Evolutionary conservation across 1,140 invertebrate genomes (phyloP).

Genomic region (Arion vulgaris): DNA sequence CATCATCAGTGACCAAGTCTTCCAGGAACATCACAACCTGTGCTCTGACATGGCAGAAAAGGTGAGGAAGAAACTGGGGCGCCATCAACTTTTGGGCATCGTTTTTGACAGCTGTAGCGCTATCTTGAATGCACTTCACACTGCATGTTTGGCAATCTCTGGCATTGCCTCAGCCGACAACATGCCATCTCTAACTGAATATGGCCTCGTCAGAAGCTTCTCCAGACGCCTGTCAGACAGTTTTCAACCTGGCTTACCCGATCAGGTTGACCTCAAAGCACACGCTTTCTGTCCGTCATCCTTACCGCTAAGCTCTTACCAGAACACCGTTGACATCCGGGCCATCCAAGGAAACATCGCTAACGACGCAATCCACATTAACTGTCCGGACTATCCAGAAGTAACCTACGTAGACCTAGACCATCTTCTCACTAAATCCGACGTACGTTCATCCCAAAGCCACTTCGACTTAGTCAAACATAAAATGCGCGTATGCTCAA

Average conservation of each 20-base stretch:
- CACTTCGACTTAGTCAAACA: constrained; percentile 42
- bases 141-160: constrained; percentile 32
- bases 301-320: constrained; percentile 40
- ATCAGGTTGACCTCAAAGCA: constrained; percentile 37
- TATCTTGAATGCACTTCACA: constrained; percentile 42
- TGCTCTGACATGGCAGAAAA: constrained; percentile 44
- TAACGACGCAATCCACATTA: constrained; percentile 43
- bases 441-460: neutral
- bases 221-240: constrained; percentile 28
- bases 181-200: constrained; percentile 22
- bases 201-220: constrained; percentile 12
- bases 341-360: constrained; percentile 8
- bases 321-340: constrained; percentile 35
- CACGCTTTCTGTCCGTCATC: constrained; percentile 46
- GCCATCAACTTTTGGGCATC: constrained; percentile 22
- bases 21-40: constrained; percentile 35
- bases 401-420: constrained; percentile 46
- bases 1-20: constrained; percentile 31
- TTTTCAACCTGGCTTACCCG: constrained; percentile 25
- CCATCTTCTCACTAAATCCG: constrained; percentile 23
- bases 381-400: constrained; percentile 46
- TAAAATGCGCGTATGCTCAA: constrained; percentile 42
- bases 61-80: constrained; percentile 32
- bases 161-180: constrained; percentile 15
- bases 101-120: constrained; percentile 44